Evolutionary conservation across 1,140 invertebrate species (phyloP), one percentile per base, ranked within the genome.

Genomic region (Ceratoteleas bidentatus): DNA sequence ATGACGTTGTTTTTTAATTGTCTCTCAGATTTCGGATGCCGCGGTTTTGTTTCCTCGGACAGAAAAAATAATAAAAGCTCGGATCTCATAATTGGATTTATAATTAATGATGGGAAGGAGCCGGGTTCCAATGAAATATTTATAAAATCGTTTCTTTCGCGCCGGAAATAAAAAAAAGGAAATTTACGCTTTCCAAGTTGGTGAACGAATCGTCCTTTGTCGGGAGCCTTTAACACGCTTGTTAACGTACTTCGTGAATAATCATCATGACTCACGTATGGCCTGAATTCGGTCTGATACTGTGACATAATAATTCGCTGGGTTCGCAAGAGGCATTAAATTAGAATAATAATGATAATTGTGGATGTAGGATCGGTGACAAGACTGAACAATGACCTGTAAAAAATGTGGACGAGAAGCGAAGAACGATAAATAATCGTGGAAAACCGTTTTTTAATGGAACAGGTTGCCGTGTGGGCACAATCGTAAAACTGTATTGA

Each of bases 1-100:
- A 75, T 75, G 61, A 53, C 53, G 54, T 75, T 56, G 72, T 75
- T 75, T 75, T 74, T 75, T 75, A 65, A 65, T 64, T 74, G 58
- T 74, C 32, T 64, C 70, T 57, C 52, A 45, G 70, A 72, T 74
- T 74, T 74, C 53, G 70, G 60, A 61, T 32, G 36, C 13, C 56
- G 14, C 16, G 5, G 34, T 62, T 62, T 61, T 33, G 7, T 73
- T 64, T 36, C 40, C 45, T 38, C 1, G 6, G 32, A 36, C 8
- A 24, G 36, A 68, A 8, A 49, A 62, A 75, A 60, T 45, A 61
- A 66, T 45, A 61, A 66, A 60, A 49, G 13, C 52, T 47, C 32
- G 60, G 10, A n/a, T 75, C 45, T 75, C 34, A 53, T 75, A 75
- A 75, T 66, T 66, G 72, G 62, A 75, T 66, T 75, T 66, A 75